A percentile compares a stretch with the other conserved stretches of the same genome.
phyloP scores from a whole-genome alignment of 2,797 vertebrate species.

The Pseudochromis fuscus region DNA sequence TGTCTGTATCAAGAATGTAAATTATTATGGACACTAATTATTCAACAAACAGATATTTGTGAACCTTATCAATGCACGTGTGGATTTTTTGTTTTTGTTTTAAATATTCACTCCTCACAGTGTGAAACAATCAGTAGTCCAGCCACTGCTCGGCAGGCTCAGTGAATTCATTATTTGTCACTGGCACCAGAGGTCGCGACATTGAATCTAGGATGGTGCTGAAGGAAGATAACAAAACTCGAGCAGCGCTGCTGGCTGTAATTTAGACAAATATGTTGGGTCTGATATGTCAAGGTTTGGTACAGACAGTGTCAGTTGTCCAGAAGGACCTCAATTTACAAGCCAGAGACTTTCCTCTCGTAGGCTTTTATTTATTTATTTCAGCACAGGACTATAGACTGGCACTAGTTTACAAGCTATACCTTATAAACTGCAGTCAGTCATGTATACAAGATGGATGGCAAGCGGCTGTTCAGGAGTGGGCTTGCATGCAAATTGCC shows the following conservation, averaged over 20 bases:
- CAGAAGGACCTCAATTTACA: constrained; percentile 24
- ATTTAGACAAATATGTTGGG: constrained; percentile 72
- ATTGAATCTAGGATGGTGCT: constrained; percentile 62
- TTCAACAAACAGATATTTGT: constrained; percentile 4
- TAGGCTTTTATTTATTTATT: constrained; percentile 6
- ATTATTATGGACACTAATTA: background rate
- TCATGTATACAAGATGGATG: constrained; percentile 54
- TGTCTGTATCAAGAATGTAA: background rate
- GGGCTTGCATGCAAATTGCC: constrained; percentile 58
- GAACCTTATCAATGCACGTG: background rate
- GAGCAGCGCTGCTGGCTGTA: constrained; percentile 49
- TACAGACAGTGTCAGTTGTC: constrained; percentile 48
- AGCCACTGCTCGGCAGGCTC: constrained; percentile 46
- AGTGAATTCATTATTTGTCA: constrained; percentile 69
- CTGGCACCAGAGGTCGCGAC: constrained; percentile 62
- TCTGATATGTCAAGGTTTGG: constrained; percentile 47
- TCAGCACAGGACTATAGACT: constrained; percentile 1
- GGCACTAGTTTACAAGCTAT: constrained; percentile 22
- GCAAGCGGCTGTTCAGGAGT: constrained; percentile 8
- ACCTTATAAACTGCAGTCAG: constrained; percentile 37
- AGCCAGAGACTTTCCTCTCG: background rate
- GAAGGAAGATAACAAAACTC: constrained; percentile 56
- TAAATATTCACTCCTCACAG: constrained; percentile 23
- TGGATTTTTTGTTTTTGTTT: background rate
- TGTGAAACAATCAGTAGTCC: constrained; percentile 64